These are phyloP conservation scores for Eclectus roratus DNA, from an alignment of 2,113 vertebrate species.

Conservation along the genomic window DNA sequence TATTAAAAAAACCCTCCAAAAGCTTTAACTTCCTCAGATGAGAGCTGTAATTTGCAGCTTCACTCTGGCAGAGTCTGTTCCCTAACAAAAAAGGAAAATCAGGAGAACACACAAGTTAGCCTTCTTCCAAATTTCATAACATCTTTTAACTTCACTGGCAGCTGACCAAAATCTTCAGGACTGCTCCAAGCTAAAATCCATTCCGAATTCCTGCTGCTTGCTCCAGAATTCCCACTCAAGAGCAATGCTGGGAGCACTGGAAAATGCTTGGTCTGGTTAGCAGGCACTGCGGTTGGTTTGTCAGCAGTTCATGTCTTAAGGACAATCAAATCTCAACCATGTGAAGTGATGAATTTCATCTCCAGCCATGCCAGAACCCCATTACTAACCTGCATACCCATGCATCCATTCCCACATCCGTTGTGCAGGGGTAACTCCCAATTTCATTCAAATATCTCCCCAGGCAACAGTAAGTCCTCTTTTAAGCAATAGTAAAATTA, in stretches of 20 bases:
- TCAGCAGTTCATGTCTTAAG: neutral
- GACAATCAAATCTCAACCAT: rapidly evolving
- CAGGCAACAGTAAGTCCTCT: neutral
- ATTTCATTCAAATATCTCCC: neutral
- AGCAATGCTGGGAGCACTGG: neutral
- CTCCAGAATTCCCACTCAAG: neutral
- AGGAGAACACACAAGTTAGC: neutral
- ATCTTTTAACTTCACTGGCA: neutral
- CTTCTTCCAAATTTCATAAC: neutral
- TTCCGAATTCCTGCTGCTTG: neutral
- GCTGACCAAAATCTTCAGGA: neutral
- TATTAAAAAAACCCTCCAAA: neutral
- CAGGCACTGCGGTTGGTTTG: neutral
- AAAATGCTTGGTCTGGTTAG: neutral
- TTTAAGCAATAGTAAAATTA: neutral
- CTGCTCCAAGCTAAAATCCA: neutral
- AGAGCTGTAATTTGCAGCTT: neutral
- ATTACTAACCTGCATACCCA: too few relatives aligned
- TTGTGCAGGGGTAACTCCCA: neutral
- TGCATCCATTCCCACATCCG: neutral
- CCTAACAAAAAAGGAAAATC: neutral
- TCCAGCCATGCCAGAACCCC: neutral
- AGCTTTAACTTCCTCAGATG: neutral
- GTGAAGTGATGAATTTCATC: neutral
- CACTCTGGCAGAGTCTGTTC: neutral